Evolutionary conservation across 2,888 invertebrate species (phyloP).

Genomic region (Andrena marginata): DNA sequence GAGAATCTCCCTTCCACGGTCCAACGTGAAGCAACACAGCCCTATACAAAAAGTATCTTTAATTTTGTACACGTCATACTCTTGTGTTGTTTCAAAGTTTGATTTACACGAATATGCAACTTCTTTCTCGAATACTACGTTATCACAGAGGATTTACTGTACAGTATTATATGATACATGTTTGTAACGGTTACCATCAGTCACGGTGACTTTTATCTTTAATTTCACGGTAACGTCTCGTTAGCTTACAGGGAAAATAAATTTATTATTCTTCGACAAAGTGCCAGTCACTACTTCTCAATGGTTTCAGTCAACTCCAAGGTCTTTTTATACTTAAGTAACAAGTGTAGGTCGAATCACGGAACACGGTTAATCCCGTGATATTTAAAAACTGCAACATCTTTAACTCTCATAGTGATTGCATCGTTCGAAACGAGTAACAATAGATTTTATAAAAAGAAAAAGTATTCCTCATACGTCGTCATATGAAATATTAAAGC

Average conservation of each 20-base stretch:
- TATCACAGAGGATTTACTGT: conserved; percentile 72
- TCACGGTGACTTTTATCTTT: conserved; percentile 25
- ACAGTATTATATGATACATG: conserved; percentile 43
- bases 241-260: conserved; percentile 50
- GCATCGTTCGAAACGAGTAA: conserved; percentile 29
- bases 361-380: conserved; percentile 20
- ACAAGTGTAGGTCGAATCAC: conserved; percentile 16
- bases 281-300: conserved; percentile 27
- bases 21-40: neutral
- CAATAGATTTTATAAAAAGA: conserved; percentile 38
- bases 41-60: conserved; percentile 31
- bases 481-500: conserved; percentile 25
- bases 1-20: neutral
- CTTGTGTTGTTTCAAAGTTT: conserved; percentile 15
- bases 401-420: conserved; percentile 13
- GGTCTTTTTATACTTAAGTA: conserved; percentile 15
- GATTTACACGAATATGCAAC: conserved; percentile 38
- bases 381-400: conserved; percentile 7
- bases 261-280: conserved; percentile 66
- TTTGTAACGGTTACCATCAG: conserved; percentile 35
- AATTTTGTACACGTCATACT: conserved; percentile 28
- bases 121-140: conserved; percentile 44
- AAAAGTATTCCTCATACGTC: conserved; percentile 13
- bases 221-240: conserved; percentile 28
- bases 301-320: neutral